phyloP scores from a whole-genome alignment of 2,888 invertebrate species.

The Catonia carolina region DNA sequence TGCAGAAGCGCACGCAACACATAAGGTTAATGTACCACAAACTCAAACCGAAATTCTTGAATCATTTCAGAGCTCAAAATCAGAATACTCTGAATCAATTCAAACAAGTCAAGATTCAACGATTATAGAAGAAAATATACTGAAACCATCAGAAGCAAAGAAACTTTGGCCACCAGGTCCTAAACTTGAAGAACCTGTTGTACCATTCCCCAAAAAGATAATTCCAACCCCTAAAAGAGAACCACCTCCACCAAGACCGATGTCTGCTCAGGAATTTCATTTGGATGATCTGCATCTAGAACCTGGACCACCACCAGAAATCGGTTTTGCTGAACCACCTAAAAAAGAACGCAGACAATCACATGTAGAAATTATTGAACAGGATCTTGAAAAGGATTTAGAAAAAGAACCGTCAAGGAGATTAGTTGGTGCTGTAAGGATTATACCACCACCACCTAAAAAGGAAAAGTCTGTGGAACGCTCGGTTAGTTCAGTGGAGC shows the following conservation, averaged over 20 bases:
- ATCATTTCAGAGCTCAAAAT: conserved; percentile 31
- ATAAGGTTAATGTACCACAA: conserved; percentile 42
- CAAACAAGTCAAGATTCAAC: conserved; percentile 22
- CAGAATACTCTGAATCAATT: conserved; percentile 32
- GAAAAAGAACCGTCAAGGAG: conserved; percentile 50
- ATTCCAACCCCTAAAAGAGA: conserved; percentile 39
- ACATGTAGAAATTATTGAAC: conserved; percentile 47
- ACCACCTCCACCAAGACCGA: conserved; percentile 35
- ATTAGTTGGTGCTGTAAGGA: conserved; percentile 50
- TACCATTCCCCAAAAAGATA: conserved; percentile 20
- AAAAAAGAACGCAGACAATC: conserved; percentile 46
- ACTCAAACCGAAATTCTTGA: conserved; percentile 35
- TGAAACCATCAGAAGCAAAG: conserved; percentile 45
- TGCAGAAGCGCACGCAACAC: conserved; percentile 42
- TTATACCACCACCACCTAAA: conserved; percentile 47
- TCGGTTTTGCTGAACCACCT: conserved; percentile 54
- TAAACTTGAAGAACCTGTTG: conserved; percentile 3
- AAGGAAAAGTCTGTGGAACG: conserved; percentile 29
- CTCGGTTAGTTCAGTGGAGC: conserved; percentile 14
- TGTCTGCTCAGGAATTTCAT: conserved; percentile 38
- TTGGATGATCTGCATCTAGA: conserved; percentile 50
- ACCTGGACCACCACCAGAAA: conserved; percentile 62
- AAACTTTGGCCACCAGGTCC: conserved; percentile 46
- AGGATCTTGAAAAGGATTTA: conserved; percentile 49
- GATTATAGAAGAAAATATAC: conserved; percentile 43